Evolutionary conservation across 30 jellyfish, hydroid and myxozoan species (phyloP).

Genomic region (Chrysaora quinquecirrha): DNA sequence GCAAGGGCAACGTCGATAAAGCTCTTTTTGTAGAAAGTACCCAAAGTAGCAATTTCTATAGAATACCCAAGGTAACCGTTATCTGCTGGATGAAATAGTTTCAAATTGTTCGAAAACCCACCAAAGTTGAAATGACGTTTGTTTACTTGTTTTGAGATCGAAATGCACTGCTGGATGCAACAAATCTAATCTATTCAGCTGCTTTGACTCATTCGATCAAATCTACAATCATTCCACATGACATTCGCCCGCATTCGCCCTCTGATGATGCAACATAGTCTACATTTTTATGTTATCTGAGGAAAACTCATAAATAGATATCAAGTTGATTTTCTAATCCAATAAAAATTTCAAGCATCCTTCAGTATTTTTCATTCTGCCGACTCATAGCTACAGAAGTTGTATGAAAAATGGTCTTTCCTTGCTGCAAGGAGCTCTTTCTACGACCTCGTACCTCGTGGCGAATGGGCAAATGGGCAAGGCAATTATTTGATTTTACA

Average conservation of each 20-base stretch:
- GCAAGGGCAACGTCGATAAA: too few species aligned
- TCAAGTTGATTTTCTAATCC: neutral
- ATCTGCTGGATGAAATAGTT: too few species aligned
- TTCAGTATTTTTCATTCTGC: neutral
- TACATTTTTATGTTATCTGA: neutral
- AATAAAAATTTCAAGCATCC: neutral
- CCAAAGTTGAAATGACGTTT: neutral
- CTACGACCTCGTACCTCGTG: too few species aligned
- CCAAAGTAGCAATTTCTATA: too few species aligned
- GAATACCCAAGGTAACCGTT: too few species aligned
- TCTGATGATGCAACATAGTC: neutral
- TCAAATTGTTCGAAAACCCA: too few species aligned
- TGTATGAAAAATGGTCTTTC: too few species aligned
- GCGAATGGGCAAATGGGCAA: too few species aligned
- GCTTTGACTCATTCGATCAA: neutral
- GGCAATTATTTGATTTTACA: too few species aligned
- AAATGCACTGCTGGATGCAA: neutral
- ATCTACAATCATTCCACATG: neutral
- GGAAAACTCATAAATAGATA: neutral
- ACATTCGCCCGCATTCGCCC: neutral
- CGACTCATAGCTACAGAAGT: neutral
- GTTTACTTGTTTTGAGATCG: neutral
- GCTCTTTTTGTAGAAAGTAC: too few species aligned
- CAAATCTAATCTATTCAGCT: neutral
- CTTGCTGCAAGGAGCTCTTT: too few species aligned